Base-by-base conservation (phyloP, 2,797 vertebrate species). In the Poecilia gillii region DNA sequence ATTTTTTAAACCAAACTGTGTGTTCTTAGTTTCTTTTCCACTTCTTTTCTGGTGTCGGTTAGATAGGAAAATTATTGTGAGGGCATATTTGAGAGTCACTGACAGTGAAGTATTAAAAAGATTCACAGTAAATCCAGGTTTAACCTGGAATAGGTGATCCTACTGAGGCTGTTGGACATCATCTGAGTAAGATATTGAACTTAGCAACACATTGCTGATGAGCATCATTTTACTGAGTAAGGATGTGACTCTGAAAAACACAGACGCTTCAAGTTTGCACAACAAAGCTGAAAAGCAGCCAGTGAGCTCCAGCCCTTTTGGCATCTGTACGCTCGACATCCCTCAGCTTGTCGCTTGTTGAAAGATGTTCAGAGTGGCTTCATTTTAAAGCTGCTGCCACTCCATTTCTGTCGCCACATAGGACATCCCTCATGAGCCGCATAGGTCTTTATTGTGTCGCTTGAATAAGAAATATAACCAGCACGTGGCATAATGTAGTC, bases 401-500 rank as follows among this genome's bases (percentile, higher is more conserved):
- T 64, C 28, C 25, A 13, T 47, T 71, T 46, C 7, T 31, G 5
- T 59, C 2, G 12, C 11, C 46, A 33, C 53, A 39, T 14, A 47
- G 16, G 20, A 28, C 14, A 64, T 20, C n/a, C n/a, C 47, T 55
- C 12, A 43, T 55, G 18, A 43, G 36, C 1, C 45, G 3, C 18
- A 25, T 77, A 25, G 49, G n/a, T 49, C 71, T 41, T 75, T 14
- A 36, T 36, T 33, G 13, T 47, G n/a, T 39, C n/a, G 6, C 53
- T 28, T 62, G 33, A 49, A 51, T 47, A 45, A 72, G 62, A 72
- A 33, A 36, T 43, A 41, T 57, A 64, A 49, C 72, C 43, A 73
- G 72, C 41, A 77, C 39, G 12, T 59, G 41, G 25, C 12, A 0
- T 33, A 25, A 45, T 36, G 20, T 25, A 9, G 72, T 73, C 39